phyloP scores from a whole-genome alignment of 2,113 vertebrate genomes.

The Crotalus helleri region DNA sequence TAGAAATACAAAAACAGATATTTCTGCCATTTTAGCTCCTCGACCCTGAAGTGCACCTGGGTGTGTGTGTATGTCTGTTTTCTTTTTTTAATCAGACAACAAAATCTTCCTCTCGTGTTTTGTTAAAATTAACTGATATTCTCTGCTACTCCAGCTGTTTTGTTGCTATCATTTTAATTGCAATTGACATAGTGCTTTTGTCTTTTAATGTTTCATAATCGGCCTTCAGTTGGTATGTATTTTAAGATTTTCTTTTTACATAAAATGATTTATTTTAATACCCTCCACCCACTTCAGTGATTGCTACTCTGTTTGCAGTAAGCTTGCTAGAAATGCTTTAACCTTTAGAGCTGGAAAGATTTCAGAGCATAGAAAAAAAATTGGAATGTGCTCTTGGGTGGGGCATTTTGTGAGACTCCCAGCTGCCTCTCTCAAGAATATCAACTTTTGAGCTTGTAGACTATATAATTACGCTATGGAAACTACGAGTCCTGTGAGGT shows the following conservation, averaged over 20 bases:
- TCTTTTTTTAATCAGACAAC: background rate
- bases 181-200: background rate
- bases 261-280: background rate
- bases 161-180: background rate
- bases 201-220: background rate
- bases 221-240: background rate
- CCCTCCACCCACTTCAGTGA: background rate
- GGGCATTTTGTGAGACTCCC: background rate
- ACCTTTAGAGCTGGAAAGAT: background rate
- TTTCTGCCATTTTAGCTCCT: background rate
- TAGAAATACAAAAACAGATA: background rate
- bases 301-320: slow-evolving; percentile 16
- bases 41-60: background rate
- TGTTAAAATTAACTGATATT: background rate
- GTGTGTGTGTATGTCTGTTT: background rate
- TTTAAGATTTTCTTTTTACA: background rate
- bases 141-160: background rate
- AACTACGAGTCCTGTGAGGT: background rate
- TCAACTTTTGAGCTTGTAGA: background rate
- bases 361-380: background rate
- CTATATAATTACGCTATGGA: background rate
- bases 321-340: background rate
- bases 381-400: background rate
- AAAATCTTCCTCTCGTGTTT: background rate
- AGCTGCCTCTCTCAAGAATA: background rate